These are phyloP conservation scores for Seira sanloemensis DNA, from an alignment of 2,888 invertebrate genomes.

Conservation along the genomic window DNA sequence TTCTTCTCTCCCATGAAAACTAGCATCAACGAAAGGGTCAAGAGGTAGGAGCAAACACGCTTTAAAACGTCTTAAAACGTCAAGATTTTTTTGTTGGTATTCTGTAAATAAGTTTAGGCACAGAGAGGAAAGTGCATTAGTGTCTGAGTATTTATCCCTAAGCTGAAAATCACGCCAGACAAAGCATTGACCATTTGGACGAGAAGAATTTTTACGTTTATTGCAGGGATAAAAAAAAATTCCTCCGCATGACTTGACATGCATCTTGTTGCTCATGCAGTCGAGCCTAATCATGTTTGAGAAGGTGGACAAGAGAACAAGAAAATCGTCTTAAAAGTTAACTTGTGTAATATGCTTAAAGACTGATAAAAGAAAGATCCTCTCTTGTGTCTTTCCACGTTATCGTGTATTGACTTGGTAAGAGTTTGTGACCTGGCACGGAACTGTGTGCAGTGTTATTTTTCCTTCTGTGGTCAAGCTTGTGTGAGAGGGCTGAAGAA, in stretches of 20 bases:
- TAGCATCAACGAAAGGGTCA: background rate
- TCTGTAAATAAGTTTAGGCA: background rate
- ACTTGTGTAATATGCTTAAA: background rate
- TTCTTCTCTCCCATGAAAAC: background rate
- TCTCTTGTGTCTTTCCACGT: background rate
- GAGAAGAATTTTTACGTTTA: background rate
- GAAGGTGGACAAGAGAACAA: background rate
- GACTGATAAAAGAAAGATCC: background rate
- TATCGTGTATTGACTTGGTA: background rate
- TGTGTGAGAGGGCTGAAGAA: no score
- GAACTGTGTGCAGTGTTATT: background rate
- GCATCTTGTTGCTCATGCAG: background rate
- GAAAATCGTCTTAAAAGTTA: background rate
- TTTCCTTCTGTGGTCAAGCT: slow-evolving; percentile 29
- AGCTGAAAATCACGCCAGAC: background rate
- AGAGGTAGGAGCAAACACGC: background rate
- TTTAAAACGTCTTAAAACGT: background rate
- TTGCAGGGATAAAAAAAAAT: background rate
- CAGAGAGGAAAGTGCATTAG: background rate
- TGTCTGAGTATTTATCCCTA: background rate
- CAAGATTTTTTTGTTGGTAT: background rate
- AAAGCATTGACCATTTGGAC: background rate
- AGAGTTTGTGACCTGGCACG: background rate
- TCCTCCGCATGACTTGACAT: background rate
- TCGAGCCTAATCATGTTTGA: background rate